Evolutionary conservation across 1,140 invertebrate genomes (phyloP).

Genomic region (Leptinotarsa defecta): DNA sequence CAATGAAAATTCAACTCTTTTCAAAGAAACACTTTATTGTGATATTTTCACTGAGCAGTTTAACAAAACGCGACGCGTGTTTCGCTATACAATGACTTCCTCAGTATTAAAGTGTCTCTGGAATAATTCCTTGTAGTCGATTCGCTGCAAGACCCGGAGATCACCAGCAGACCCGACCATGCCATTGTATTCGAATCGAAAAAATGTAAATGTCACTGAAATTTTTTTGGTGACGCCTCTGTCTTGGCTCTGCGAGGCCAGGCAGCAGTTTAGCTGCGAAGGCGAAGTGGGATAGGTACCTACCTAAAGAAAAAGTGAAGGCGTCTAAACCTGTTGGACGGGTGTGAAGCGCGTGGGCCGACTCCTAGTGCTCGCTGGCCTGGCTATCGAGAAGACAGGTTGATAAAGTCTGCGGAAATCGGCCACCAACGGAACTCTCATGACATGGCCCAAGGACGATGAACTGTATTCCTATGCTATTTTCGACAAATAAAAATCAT

Average conservation of each 20-base stretch:
- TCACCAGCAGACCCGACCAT: no score
- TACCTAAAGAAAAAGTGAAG: conserved; percentile 49
- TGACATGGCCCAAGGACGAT: conserved; percentile 39
- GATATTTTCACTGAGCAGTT: no score
- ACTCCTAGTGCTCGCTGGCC: conserved; percentile 45
- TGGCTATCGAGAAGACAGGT: conserved; percentile 30
- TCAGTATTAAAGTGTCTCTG: no score
- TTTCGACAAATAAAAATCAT: neutral
- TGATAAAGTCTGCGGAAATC: conserved; percentile 36
- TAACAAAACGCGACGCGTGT: no score
- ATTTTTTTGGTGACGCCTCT: conserved; percentile 10
- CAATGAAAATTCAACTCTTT: no score
- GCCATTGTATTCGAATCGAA: neutral
- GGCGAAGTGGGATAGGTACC: conserved; percentile 30
- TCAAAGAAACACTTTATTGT: no score
- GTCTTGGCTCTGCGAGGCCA: conserved; percentile 28
- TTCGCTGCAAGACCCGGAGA: no score
- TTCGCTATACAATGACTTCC: no score
- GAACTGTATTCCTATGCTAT: conserved; percentile 28
- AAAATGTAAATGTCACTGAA: conserved; percentile 3
- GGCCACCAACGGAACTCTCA: conserved; percentile 19
- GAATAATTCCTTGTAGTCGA: no score
- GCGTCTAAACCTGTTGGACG: conserved; percentile 53
- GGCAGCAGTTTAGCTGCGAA: conserved; percentile 15
- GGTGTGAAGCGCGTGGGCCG: conserved; percentile 52